A percentile compares a stretch with the other conserved stretches of the same genome.
phyloP scores from a whole-genome alignment of 2,113 vertebrate genomes.

The Orthonyx spaldingii region DNA sequence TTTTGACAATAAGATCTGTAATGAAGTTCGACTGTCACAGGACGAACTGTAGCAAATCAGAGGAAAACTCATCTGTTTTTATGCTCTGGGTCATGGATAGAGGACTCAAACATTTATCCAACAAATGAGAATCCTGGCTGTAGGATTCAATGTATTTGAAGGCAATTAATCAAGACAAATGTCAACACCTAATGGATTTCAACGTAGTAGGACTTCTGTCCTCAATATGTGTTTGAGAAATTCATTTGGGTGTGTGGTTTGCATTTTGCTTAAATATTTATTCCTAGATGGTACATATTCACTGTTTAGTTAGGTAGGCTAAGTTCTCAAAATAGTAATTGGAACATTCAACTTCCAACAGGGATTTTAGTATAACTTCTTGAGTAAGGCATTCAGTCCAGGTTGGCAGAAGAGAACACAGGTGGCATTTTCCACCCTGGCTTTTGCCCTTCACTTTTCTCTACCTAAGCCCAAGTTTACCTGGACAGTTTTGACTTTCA shows the following conservation, averaged over 20 bases:
- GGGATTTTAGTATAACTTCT: not conserved
- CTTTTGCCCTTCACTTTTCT: not conserved
- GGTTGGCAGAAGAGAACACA: not conserved
- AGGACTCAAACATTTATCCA: not conserved
- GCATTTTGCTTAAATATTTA: not conserved
- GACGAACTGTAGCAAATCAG: not conserved
- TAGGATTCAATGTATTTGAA: not conserved
- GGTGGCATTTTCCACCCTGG: not conserved
- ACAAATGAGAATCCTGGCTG: not conserved
- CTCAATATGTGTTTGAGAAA: not conserved
- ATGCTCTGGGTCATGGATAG: not conserved
- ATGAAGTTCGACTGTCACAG: not conserved
- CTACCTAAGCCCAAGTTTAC: not conserved
- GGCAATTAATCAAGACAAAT: not conserved
- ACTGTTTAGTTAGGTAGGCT: not conserved
- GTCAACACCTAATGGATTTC: fast-evolving
- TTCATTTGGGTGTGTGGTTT: not conserved
- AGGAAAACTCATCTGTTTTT: not conserved
- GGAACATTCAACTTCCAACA: not conserved
- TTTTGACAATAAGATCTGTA: not conserved
- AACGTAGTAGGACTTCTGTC: not conserved
- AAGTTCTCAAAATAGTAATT: not conserved
- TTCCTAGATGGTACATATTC: not conserved
- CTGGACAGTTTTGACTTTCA: not conserved
- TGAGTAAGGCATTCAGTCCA: not conserved